Evolutionary conservation across 1,140 invertebrate genomes (phyloP).

Genomic region (Drosophila truncata): DNA sequence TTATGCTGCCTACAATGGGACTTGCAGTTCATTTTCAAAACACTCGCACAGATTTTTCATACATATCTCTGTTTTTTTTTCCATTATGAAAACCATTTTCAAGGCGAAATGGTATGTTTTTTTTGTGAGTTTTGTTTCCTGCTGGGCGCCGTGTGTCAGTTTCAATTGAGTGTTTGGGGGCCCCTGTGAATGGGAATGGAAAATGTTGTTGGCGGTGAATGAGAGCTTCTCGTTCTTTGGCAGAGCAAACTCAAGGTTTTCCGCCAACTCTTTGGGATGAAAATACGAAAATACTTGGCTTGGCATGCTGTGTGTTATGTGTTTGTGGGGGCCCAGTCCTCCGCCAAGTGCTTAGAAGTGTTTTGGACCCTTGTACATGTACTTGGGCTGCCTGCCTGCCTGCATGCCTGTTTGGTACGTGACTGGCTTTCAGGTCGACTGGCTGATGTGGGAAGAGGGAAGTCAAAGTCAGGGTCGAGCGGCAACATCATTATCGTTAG

Average conservation of each 20-base stretch:
- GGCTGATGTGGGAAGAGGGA: constrained; percentile 13
- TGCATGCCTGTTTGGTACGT: constrained; percentile 58
- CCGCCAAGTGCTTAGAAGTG: constrained; percentile 32
- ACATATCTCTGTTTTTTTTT: constrained; percentile 11
- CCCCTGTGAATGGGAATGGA: constrained; percentile 15
- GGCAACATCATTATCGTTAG: constrained; percentile 40
- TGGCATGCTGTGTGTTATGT: constrained; percentile 11
- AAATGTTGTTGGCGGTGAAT: constrained; percentile 21
- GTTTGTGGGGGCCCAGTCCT: neutral
- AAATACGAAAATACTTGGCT: constrained; percentile 34
- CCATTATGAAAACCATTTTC: constrained; percentile 64
- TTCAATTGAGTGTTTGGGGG: constrained; percentile 51
- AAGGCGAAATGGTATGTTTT: constrained; percentile 44
- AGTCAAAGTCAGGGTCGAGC: constrained; percentile 77
- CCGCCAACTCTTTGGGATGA: constrained; percentile 45
- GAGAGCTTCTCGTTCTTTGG: constrained; percentile 39
- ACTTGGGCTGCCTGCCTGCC: constrained; percentile 35
- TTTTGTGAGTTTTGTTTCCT: constrained; percentile 40
- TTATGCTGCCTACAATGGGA: constrained; percentile 24
- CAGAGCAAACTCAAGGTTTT: constrained; percentile 45
- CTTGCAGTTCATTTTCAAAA: constrained; percentile 53
- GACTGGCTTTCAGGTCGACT: constrained; percentile 56
- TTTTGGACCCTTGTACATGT: constrained; percentile 47
- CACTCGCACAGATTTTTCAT: constrained; percentile 30
- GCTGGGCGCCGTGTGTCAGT: constrained; percentile 53